Conservation (phyloP, 2,113 vertebrate species). For the Heterotis niloticus region DNA sequence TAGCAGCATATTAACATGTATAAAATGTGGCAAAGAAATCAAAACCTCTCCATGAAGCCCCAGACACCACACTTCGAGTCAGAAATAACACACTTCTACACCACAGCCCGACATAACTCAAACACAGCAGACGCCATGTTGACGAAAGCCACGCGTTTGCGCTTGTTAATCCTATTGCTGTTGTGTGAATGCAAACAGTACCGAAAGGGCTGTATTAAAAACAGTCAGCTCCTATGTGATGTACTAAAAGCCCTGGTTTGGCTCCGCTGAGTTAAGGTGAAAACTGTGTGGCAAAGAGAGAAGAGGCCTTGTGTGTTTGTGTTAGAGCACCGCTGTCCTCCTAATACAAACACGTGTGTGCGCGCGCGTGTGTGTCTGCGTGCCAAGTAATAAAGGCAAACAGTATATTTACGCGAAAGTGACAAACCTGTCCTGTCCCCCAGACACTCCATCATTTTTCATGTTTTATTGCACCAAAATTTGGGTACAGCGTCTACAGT, state of each 20-base stretch:
- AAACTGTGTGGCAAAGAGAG: neutral
- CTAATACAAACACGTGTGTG: neutral
- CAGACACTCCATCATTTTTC: neutral
- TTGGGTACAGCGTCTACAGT: neutral
- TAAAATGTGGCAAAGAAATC: neutral
- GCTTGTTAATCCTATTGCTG: too few relatives aligned
- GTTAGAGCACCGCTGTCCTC: slow-evolving; percentile 1
- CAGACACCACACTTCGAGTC: too few relatives aligned
- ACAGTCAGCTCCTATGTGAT: neutral
- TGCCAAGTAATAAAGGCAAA: slow-evolving; percentile 25
- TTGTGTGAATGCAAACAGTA: too few relatives aligned
- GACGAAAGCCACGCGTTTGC: neutral
- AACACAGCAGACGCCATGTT: slow-evolving; percentile 10
- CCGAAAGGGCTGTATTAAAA: neutral
- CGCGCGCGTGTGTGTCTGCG: neutral
- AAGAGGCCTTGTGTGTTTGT: neutral
- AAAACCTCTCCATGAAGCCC: too few relatives aligned
- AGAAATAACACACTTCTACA: neutral
- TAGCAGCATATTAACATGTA: neutral
- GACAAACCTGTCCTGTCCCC: slow-evolving; percentile 16
- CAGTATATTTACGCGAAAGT: slow-evolving; percentile 24
- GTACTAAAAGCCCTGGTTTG: neutral
- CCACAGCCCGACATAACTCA: neutral
- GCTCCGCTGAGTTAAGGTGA: neutral
- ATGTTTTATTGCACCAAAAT: slow-evolving; percentile 16